These are phyloP conservation scores for Chymomyza amoena DNA, from an alignment of 2,888 invertebrate species.

Conservation along the genomic window DNA sequence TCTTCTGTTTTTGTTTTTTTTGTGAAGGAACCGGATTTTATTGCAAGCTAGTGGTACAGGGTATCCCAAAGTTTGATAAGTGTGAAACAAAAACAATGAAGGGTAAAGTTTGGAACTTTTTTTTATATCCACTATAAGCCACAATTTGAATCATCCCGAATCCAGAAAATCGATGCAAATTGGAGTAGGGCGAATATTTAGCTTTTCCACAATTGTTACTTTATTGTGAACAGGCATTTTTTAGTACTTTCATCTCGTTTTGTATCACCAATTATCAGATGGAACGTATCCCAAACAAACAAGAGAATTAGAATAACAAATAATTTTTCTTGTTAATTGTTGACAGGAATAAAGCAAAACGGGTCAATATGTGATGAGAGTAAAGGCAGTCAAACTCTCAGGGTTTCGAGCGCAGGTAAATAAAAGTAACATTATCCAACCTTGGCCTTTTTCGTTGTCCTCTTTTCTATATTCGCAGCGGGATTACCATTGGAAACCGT, in stretches of 20 bases:
- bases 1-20: too few species aligned
- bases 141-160: too few species aligned
- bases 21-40: too few species aligned
- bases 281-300: conserved; percentile 9
- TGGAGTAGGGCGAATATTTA: too few species aligned
- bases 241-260: not conserved
- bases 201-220: too few species aligned
- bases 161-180: too few species aligned
- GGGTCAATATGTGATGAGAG: not conserved
- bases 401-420: not conserved
- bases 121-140: too few species aligned
- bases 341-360: not conserved
- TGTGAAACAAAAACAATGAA: too few species aligned
- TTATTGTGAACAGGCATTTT: too few species aligned
- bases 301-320: conserved; percentile 6
- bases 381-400: not conserved
- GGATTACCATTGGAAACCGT: conserved; percentile 3
- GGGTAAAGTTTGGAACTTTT: too few species aligned
- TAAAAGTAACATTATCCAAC: not conserved
- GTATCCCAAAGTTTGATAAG: too few species aligned
- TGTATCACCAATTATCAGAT: not conserved
- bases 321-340: not conserved
- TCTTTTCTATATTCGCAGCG: not conserved
- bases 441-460: not conserved
- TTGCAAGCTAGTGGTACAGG: too few species aligned